A percentile compares a stretch with the other conserved stretches of the same genome.
phyloP scores from a whole-genome alignment of 1,140 invertebrate species.

The Drosophila asahinai region DNA sequence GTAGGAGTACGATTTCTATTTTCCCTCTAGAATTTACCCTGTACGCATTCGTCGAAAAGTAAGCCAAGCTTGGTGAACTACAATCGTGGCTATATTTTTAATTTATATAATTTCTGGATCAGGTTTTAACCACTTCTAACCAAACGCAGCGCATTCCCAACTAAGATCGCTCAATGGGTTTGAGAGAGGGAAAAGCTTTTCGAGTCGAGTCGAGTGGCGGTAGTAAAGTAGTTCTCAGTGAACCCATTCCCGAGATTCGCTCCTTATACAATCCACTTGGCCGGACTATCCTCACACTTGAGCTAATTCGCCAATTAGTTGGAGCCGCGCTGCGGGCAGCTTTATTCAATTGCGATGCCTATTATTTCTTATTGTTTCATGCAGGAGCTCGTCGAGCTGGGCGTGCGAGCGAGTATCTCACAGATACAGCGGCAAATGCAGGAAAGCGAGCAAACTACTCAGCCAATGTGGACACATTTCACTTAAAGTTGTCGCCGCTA shows the following conservation, averaged over 20 bases:
- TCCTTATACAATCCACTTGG: conserved; percentile 56
- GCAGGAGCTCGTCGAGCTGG: conserved; percentile 3
- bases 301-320: conserved; percentile 72
- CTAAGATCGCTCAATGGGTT: background rate
- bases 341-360: conserved; percentile 56
- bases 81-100: background rate
- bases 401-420: conserved; percentile 35
- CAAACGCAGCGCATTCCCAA: background rate
- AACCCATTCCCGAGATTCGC: conserved; percentile 35
- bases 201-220: conserved; percentile 36
- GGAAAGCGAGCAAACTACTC: conserved; percentile 61
- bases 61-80: background rate
- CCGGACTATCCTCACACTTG: conserved; percentile 42
- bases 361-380: conserved; percentile 44
- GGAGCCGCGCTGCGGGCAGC: conserved; percentile 33
- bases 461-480: conserved; percentile 78
- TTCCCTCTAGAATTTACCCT: too few relatives aligned
- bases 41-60: background rate
- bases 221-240: conserved; percentile 22
- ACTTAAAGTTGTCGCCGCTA: conserved; percentile 81
- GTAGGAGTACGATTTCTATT: too few relatives aligned
- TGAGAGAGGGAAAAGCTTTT: conserved; percentile 16
- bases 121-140: background rate
- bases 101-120: background rate
- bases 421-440: conserved; percentile 35